A percentile compares a stretch with the other conserved stretches of the same genome.
These are phyloP conservation scores for Xenotilapia longispinis DNA, from an alignment of 2,113 vertebrate species.

Conservation along the genomic window DNA sequence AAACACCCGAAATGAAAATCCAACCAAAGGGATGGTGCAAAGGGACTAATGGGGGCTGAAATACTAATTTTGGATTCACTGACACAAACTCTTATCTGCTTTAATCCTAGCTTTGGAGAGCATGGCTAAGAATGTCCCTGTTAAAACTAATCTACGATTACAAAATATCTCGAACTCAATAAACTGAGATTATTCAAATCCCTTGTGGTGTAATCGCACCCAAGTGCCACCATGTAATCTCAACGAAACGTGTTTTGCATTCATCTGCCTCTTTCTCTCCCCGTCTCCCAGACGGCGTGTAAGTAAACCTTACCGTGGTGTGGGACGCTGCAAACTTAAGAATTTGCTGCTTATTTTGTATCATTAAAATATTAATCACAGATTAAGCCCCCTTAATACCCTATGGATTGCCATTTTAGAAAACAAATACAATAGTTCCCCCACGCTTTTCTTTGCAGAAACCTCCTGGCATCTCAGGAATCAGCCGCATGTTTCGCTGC, in stretches of 20 bases:
- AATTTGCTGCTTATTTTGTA: slow-evolving; percentile 53
- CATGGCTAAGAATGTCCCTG: slow-evolving; percentile 39
- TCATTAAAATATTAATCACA: slow-evolving; percentile 77
- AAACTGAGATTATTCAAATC: slow-evolving; percentile 70
- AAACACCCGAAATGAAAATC: neutral
- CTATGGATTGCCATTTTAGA: slow-evolving; percentile 68
- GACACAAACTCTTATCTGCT: slow-evolving; percentile 29
- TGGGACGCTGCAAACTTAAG: slow-evolving; percentile 52
- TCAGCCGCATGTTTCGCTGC: slow-evolving; percentile 62
- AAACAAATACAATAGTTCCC: slow-evolving; percentile 69
- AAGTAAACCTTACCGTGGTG: slow-evolving; percentile 50
- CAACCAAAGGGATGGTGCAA: neutral
- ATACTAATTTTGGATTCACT: neutral
- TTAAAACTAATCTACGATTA: slow-evolving; percentile 66
- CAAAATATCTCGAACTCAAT: slow-evolving; percentile 62
- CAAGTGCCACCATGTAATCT: slow-evolving; percentile 60
- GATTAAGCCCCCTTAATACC: slow-evolving; percentile 71
- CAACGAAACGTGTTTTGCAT: slow-evolving; percentile 26
- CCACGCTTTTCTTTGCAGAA: slow-evolving; percentile 58
- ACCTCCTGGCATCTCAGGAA: slow-evolving; percentile 72
- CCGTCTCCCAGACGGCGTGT: slow-evolving; percentile 20
- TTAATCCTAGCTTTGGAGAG: slow-evolving; percentile 46
- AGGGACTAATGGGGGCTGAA: neutral
- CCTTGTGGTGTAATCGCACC: slow-evolving; percentile 52
- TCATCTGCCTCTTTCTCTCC: slow-evolving; percentile 24